Evolutionary conservation across 2,888 invertebrate genomes (phyloP), one percentile per base, ranked within the genome.

Genomic region (Horisme vitalbata): DNA sequence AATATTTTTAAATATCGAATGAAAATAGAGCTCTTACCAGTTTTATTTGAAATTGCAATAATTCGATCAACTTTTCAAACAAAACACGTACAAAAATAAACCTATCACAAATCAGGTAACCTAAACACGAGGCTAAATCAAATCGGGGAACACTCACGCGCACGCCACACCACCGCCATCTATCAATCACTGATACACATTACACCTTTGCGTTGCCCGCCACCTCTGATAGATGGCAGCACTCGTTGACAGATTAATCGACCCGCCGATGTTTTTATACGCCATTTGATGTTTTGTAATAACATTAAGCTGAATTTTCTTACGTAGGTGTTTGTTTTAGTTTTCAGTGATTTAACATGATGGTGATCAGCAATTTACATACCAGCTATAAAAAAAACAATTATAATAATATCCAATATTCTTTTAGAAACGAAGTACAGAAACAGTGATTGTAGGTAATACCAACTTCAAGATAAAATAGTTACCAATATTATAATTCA

Each of bases 181-280:
- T 87, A 66, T 87, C 87, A 76, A 65, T 87, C 86, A 76, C 53
- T 83, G 65, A 55, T 51, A 55, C 55, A 72, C 87, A 86, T 87
- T 85, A 84, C 79, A 78, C 68, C 75, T 83, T 78, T 71, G 68
- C 68, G 77, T 69, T 80, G 68, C 73, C 61, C 61, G 57, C 59
- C 63, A 47, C 57, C 58, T 63, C 61, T 77, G 82, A 87, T 79
- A 87, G 87, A 85, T 86, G 87, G 84, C 87, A 79, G 76, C 75
- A 81, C 75, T 56, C 71, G 82, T 35, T 67, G 76, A 86, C 50
- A 61, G 84, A 84, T 81, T 79, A 79, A 86, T 80, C 45, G 65
- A 51, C 26, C 53, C 57, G 79, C 33, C 66, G 86, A 86, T 57
- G 62, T 67, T 80, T 86, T 84, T 79, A 88, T 82, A 71, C 38